phyloP scores from a whole-genome alignment of 2,113 vertebrate genomes.

The Cathartes aura region DNA sequence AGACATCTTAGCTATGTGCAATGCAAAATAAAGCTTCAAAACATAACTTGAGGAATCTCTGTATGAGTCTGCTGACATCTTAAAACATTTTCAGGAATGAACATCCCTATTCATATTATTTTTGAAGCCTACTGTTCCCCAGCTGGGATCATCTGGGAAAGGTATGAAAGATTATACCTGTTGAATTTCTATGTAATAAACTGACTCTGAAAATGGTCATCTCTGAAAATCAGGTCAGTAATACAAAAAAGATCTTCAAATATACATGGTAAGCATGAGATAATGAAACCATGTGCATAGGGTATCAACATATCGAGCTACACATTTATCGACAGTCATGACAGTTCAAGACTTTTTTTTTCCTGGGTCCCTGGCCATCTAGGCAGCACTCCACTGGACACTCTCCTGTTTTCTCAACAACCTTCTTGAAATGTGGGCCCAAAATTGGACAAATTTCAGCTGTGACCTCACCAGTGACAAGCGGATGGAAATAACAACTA shows the following conservation, averaged over 20 bases:
- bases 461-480: neutral
- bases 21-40: neutral
- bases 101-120: neutral
- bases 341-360: neutral
- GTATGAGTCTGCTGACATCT: neutral
- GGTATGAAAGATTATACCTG: neutral
- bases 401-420: neutral
- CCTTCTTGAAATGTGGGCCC: neutral
- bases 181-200: neutral
- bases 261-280: neutral
- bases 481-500: neutral
- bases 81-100: neutral
- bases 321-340: neutral
- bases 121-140: neutral
- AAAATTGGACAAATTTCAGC: neutral
- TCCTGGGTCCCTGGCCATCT: neutral
- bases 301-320: neutral
- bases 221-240: neutral
- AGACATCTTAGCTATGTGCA: neutral
- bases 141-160: neutral
- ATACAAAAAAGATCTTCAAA: neutral
- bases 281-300: neutral
- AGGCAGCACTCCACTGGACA: neutral
- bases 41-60: neutral
- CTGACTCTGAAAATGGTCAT: neutral